Percentiles rank a stretch among this genome's conserved stretches.
phyloP scores from a whole-genome alignment of 1,140 invertebrate genomes.

The Drosophila setifemur region DNA sequence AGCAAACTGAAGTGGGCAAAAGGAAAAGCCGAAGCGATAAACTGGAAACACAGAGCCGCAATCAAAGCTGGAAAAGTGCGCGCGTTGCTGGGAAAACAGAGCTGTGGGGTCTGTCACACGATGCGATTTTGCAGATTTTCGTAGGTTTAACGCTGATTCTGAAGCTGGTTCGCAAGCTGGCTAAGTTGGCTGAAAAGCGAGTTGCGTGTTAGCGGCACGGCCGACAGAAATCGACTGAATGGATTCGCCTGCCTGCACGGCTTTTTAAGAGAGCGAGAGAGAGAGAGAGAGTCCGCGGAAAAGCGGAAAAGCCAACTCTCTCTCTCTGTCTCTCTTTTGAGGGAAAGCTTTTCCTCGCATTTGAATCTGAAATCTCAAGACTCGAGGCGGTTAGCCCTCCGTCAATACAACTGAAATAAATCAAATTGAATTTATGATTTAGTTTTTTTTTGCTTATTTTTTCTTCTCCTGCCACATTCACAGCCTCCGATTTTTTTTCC shows the following conservation, averaged over 20 bases:
- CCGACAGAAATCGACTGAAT: slow-evolving; percentile 81
- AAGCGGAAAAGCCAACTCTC: slow-evolving; percentile 4
- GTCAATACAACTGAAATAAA: slow-evolving; percentile 70
- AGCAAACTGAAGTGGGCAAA: slow-evolving; percentile 44
- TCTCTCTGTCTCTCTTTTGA: too few species aligned
- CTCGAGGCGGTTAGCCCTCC: slow-evolving; percentile 21
- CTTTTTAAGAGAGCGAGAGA: slow-evolving; percentile 46
- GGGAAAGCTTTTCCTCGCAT: slow-evolving; percentile 48
- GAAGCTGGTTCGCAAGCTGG: slow-evolving; percentile 3
- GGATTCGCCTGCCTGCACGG: slow-evolving; percentile 29
- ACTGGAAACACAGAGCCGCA: slow-evolving; percentile 11
- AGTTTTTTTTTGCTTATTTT: slow-evolving; percentile 39
- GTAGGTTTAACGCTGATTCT: too few species aligned
- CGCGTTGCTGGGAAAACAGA: slow-evolving; percentile 28
- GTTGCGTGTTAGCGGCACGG: slow-evolving; percentile 67
- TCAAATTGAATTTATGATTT: slow-evolving; percentile 79
- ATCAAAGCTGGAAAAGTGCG: slow-evolving; percentile 28
- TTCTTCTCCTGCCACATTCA: neutral
- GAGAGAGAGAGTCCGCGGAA: neutral
- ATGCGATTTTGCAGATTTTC: slow-evolving; percentile 27
- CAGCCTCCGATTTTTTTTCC: neutral
- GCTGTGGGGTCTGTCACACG: slow-evolving; percentile 29
- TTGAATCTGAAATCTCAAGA: slow-evolving; percentile 6
- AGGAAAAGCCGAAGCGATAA: slow-evolving; percentile 25
- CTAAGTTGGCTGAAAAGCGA: slow-evolving; percentile 51